Percentiles rank a stretch among this genome's conserved stretches.
Conservation (phyloP, 2,113 vertebrate species). For the Rostratula benghalensis region DNA sequence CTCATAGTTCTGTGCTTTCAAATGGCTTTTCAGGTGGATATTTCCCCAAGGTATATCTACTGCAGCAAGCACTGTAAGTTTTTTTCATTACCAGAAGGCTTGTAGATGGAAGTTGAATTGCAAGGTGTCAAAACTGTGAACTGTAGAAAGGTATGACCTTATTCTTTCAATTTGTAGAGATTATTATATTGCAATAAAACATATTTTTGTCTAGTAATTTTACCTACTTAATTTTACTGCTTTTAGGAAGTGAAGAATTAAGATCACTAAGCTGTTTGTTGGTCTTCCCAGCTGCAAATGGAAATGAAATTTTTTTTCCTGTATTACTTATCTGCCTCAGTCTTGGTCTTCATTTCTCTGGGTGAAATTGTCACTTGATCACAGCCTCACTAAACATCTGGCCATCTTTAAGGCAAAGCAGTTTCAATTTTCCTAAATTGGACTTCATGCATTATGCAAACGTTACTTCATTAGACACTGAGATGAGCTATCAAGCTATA, state of each 20-base stretch:
- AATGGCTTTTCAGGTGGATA: not conserved
- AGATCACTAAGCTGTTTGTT: not conserved
- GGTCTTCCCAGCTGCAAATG: not conserved
- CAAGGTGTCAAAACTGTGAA: not conserved
- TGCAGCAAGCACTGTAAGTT: not conserved
- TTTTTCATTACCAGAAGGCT: not conserved
- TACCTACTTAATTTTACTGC: not conserved
- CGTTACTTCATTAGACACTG: slow-evolving; percentile 31
- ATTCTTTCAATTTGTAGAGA: not conserved
- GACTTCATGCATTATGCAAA: slow-evolving; percentile 50
- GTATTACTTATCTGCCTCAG: not conserved
- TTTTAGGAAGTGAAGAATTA: not conserved
- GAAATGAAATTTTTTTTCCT: not conserved
- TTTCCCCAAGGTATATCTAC: not conserved
- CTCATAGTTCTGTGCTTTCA: not conserved
- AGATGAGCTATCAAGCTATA: slow-evolving; percentile 50
- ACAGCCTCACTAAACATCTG: slow-evolving; percentile 23
- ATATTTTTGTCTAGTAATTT: not conserved
- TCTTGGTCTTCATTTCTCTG: not conserved
- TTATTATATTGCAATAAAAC: not conserved
- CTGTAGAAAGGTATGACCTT: not conserved
- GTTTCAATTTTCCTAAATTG: slow-evolving; percentile 53
- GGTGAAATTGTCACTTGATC: slow-evolving; percentile 11
- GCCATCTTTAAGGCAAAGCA: slow-evolving; percentile 33
- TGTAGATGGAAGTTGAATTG: not conserved